Conservation (phyloP, 2,888 invertebrate genomes). For the Hypena proboscidalis region DNA sequence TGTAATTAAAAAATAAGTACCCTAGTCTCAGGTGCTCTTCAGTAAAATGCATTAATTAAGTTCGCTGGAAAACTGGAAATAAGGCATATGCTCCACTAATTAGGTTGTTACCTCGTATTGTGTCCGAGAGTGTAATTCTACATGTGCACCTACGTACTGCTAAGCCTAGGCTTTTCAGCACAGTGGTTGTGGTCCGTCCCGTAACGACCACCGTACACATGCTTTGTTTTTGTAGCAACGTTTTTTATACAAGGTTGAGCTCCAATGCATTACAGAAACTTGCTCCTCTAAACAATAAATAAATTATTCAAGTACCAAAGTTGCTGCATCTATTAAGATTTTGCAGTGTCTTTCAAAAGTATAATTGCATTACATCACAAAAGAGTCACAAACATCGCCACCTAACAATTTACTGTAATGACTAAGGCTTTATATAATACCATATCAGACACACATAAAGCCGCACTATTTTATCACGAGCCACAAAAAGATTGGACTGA, state of each 20-base stretch:
- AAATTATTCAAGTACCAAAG: too few species aligned
- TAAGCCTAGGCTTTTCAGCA: conserved; percentile 18
- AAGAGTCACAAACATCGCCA: too few species aligned
- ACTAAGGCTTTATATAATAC: conserved; percentile 5
- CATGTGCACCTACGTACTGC: conserved; percentile 11
- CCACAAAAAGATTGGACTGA: conserved; percentile 50
- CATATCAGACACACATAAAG: conserved; percentile 12
- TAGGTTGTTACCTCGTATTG: conserved; percentile 40
- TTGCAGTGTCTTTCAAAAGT: too few species aligned
- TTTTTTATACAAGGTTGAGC: conserved; percentile 25
- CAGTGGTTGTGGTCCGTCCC: conserved; percentile 17
- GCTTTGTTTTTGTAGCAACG: conserved; percentile 19
- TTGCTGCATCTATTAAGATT: too few species aligned
- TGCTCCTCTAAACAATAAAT: too few species aligned
- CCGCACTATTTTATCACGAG: conserved; percentile 37
- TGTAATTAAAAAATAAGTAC: conserved; percentile 67
- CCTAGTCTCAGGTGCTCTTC: conserved; percentile 66
- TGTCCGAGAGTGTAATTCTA: not conserved
- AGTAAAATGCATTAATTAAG: conserved; percentile 73
- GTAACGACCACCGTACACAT: conserved; percentile 14
- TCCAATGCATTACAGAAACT: too few species aligned
- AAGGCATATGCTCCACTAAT: conserved; percentile 57
- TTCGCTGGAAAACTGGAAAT: conserved; percentile 61
- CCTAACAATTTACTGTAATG: not conserved
- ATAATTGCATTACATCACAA: too few species aligned